Evolutionary conservation across 2,113 vertebrate species (phyloP), one percentile per base, ranked within the genome.

Genomic region (Agapornis roseicollis): DNA sequence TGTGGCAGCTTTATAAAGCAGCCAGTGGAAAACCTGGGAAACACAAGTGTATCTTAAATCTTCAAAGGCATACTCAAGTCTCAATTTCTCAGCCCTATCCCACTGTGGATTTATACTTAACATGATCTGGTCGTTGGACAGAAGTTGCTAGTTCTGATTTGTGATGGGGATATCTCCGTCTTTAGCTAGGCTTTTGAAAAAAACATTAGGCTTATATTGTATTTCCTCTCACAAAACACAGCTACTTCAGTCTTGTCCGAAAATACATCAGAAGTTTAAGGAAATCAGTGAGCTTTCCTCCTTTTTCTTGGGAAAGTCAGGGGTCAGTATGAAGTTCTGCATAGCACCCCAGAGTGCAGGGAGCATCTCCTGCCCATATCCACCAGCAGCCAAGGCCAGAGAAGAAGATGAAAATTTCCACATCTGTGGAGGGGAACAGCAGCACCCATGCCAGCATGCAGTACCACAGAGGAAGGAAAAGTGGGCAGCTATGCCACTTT

Each of bases 81-180:
- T 89, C 84, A 63, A 0, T 89, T 93, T 89, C 93, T 89, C 56
- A 81, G 42, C 29, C 37, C 39, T 81, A 20, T 3, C 47, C 50
- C 0, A 2, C 20, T 68, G 79, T 53, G 63, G 63, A 61, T 85
- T 85, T 79, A 42, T 39, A 61, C 22, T 93, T 93, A 95, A 93
- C 42, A 70, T 56, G 88, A 97, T 88, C 79, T 1, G 0, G 22
- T 39, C 81, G 82, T 82, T 23, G 58, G 74, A 88, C 53, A 92
- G 71, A 89, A 94, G 80, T 55, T 66, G 53, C 56, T 87, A 80
- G 1, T 94, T 94, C 85, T 92, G 84, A 93, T 96, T 95, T 95
- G 80, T 91, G 82, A 91, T 41, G 66, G 81, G 70, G 87, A 93
- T 95, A 91, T 61, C 58, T 52, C 60, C 24, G 41, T 58, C 87